Base-by-base conservation (phyloP, 1,140 invertebrate species). In the Drosophila ambigua region DNA sequence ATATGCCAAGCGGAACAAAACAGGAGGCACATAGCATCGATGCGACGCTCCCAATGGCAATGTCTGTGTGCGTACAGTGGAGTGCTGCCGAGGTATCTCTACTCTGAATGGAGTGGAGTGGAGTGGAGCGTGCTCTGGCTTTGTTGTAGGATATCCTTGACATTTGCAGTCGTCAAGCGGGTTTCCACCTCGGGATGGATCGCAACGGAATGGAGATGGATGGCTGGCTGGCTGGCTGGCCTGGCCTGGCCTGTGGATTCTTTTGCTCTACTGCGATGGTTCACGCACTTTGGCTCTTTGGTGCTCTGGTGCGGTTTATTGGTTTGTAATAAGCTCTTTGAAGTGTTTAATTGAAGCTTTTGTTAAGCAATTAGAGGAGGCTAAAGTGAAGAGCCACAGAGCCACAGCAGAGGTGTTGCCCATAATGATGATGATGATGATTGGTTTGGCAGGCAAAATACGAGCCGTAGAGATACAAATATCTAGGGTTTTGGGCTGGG, bases 321-420 rank as follows among this genome's bases (percentile, higher is more conserved):
- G 82, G 82, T 85, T 85, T 88, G 82, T 87, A 87, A 87, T 87
- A 87, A 87, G 82, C 82, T 88, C 83, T 87, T 87, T 87, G 82
- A 87, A 88, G 82, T 87, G 82, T 87, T 87, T 87, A 87, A 87
- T 87, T 87, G 82, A 87, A 87, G 82, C 83, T 87, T 87, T 87
- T 87, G 83, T 87, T 87, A 81, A 79, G 83, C 82, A 87, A 87
- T 87, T 87, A 87, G 82, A 80, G 83, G 82, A 80, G 83, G 78
- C 54, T 66, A 81, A 82, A 87, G 74, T 85, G 81, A 81, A 76
- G 66, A 69, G 35, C 49, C 39, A 50, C 9, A 65, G 20, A 20
- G 20, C 20, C 20, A 20, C 20, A 20, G 20, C 20, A 20, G 52
- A 71, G 67, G 67, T 71, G 67, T 71, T 71, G 65, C 67, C 67